These are phyloP conservation scores for Anticlea derivata DNA, from an alignment of 2,888 invertebrate species.

Conservation along the genomic window DNA sequence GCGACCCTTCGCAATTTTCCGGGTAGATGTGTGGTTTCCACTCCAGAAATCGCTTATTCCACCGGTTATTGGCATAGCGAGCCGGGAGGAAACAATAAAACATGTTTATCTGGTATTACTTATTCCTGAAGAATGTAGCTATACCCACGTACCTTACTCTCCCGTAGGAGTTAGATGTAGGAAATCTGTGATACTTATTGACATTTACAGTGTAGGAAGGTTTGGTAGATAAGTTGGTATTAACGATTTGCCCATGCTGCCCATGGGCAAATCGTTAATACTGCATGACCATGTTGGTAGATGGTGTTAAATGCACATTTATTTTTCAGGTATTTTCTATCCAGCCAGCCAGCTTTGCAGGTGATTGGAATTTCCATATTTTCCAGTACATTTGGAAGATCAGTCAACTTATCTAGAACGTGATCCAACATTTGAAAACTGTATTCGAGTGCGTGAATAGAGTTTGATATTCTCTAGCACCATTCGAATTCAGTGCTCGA, in stretches of 20 bases:
- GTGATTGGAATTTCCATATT: neutral
- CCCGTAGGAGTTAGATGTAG: neutral
- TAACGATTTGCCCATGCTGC: too few species aligned
- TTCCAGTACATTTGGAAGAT: neutral
- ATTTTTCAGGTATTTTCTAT: neutral
- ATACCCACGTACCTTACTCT: neutral
- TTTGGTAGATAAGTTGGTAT: too few species aligned
- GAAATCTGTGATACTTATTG: too few species aligned
- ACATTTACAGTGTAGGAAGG: too few species aligned
- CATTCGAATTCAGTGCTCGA: constrained; percentile 87
- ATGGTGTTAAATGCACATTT: neutral
- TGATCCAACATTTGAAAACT: constrained; percentile 83
- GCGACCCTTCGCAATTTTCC: constrained; percentile 22
- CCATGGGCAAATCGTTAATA: too few species aligned
- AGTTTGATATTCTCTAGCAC: constrained; percentile 86
- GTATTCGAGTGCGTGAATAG: constrained; percentile 87
- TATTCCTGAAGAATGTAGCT: constrained; percentile 8
- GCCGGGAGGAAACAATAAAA: constrained; percentile 27
- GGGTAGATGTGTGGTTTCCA: constrained; percentile 31
- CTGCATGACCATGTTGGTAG: too few species aligned
- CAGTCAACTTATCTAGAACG: neutral
- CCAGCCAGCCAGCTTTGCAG: neutral
- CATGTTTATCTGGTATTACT: constrained; percentile 14
- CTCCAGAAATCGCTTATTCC: constrained; percentile 33
- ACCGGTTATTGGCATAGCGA: constrained; percentile 30